Evolutionary conservation across 2,888 invertebrate species (phyloP).

Genomic region (Marronus borbonicus): DNA sequence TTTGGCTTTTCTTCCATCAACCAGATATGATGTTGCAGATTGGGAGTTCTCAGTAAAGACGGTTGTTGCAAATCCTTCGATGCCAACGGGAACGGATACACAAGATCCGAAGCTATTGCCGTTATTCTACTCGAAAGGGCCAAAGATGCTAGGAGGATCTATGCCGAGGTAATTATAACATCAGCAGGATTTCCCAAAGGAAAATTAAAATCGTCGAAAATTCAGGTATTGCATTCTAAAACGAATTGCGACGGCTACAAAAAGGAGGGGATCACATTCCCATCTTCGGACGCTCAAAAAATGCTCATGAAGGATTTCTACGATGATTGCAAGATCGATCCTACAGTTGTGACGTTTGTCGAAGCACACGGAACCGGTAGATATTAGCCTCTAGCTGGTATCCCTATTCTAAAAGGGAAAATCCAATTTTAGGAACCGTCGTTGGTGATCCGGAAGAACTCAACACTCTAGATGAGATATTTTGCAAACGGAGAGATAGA

Average conservation of each 20-base stretch:
- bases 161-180: constrained; percentile 67
- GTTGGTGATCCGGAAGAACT: constrained; percentile 96
- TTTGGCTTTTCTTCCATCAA: too few relatives aligned
- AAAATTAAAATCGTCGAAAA: not conserved
- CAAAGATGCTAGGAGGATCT: constrained; percentile 71
- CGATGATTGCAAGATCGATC: constrained; percentile 80
- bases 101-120: constrained; percentile 85
- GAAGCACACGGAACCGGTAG: constrained; percentile 78
- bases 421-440: constrained; percentile 73
- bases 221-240: constrained; percentile 63
- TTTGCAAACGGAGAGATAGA: constrained; percentile 82
- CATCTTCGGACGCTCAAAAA: constrained; percentile 73
- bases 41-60: constrained; percentile 86
- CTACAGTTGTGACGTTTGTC: constrained; percentile 81
- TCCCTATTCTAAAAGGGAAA: not conserved
- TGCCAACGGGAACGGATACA: constrained; percentile 85
- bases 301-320: constrained; percentile 78
- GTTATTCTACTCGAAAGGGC: constrained; percentile 82
- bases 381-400: not conserved
- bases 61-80: constrained; percentile 95
- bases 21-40: constrained; percentile 63
- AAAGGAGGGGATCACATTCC: constrained; percentile 67
- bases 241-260: constrained; percentile 68
- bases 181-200: not conserved
- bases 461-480: constrained; percentile 84